Evolutionary conservation across 2,113 vertebrate genomes (phyloP).

Genomic region (Vicugna pacos): DNA sequence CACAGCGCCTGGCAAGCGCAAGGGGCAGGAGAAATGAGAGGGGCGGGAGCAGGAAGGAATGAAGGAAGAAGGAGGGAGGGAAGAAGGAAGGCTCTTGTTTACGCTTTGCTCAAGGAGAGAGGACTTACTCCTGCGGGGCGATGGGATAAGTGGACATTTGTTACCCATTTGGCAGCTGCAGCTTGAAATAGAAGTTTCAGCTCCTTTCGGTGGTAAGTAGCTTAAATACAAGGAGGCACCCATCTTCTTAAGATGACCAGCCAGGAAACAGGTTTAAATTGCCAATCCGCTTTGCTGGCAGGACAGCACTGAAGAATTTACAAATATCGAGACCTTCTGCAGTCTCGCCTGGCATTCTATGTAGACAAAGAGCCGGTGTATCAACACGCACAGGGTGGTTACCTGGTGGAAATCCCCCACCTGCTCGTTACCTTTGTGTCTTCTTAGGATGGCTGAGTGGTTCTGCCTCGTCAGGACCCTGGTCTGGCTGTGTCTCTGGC

Average conservation of each 20-base stretch:
- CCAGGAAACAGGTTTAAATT: slow-evolving; percentile 2
- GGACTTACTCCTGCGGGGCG: not conserved
- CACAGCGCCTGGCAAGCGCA: not conserved
- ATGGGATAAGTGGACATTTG: not conserved
- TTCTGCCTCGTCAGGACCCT: not conserved
- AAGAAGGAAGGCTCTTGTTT: not conserved
- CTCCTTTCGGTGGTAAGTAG: not conserved
- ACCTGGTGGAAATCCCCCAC: not conserved
- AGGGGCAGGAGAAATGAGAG: not conserved
- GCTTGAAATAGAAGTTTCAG: not conserved
- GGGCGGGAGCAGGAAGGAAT: not conserved
- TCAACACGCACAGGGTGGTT: not conserved
- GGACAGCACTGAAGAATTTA: not conserved
- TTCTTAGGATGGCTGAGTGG: not conserved
- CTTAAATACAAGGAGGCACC: not conserved
- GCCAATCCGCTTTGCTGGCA: not conserved
- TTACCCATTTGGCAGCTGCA: not conserved
- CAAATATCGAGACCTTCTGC: not conserved
- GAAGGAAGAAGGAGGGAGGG: fast-evolving
- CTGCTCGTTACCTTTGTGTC: not conserved
- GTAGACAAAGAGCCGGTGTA: not conserved
- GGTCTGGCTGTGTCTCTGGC: not conserved
- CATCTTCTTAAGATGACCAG: not conserved
- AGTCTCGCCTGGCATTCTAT: not conserved
- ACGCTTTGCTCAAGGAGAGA: not conserved